These are phyloP conservation scores for Catostylus mosaicus DNA, from an alignment of 30 jellyfish, hydroid and myxozoan genomes.

Conservation along the genomic window DNA sequence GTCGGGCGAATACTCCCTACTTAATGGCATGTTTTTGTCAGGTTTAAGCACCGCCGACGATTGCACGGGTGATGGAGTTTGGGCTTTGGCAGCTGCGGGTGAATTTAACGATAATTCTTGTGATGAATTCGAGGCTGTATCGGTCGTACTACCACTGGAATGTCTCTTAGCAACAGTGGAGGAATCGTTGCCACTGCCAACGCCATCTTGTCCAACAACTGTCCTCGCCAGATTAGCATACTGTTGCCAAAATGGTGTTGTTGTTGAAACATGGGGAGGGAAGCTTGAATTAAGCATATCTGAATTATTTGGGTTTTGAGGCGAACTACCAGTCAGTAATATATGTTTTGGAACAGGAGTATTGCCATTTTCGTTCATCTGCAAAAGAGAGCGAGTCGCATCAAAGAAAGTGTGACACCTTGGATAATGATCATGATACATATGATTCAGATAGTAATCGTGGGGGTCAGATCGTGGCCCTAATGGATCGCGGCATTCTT, in stretches of 20 bases:
- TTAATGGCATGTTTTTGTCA: not conserved
- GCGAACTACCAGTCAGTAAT: not conserved
- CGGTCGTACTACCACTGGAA: constrained; percentile 55
- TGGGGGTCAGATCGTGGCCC: constrained; percentile 25
- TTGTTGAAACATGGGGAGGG: constrained; percentile 63
- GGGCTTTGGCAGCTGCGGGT: constrained; percentile 15
- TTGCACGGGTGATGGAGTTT: constrained; percentile 31
- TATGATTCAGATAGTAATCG: not conserved
- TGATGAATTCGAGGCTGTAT: constrained; percentile 68
- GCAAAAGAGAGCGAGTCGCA: constrained; percentile 57
- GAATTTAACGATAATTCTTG: constrained; percentile 30
- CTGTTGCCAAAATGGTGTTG: constrained; percentile 74
- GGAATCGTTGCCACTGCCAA: constrained; percentile 1
- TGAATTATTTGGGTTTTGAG: not conserved
- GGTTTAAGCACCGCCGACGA: constrained; percentile 22
- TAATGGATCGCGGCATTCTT: not conserved
- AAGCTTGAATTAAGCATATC: constrained; percentile 57
- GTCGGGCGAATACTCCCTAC: not conserved
- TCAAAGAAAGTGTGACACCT: constrained; percentile 26
- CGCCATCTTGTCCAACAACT: constrained; percentile 4
- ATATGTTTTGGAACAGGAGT: not conserved
- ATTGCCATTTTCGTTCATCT: constrained; percentile 6
- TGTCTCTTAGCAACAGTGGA: constrained; percentile 2
- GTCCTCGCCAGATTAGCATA: constrained; percentile 64
- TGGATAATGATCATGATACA: not conserved